Evolutionary conservation across 2,113 vertebrate genomes (phyloP).

Genomic region (Mobula hypostoma): DNA sequence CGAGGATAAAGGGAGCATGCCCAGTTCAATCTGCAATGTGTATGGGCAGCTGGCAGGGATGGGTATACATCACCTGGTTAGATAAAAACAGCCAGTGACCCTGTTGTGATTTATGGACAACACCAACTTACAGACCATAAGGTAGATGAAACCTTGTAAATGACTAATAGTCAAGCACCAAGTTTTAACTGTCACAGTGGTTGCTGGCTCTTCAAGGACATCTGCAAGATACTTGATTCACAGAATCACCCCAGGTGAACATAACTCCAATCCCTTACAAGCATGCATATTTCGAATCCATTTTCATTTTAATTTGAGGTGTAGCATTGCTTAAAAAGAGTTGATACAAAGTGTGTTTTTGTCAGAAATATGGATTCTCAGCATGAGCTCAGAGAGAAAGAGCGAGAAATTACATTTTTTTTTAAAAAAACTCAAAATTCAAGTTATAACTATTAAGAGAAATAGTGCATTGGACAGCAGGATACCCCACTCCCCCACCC

Average conservation of each 20-base stretch:
- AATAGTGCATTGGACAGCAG: constrained; percentile 30
- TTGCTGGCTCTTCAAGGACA: not conserved
- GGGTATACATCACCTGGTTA: too few relatives aligned
- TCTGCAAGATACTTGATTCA: not conserved
- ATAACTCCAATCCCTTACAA: not conserved
- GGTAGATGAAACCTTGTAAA: too few relatives aligned
- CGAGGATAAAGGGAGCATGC: too few relatives aligned
- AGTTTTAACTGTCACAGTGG: not conserved
- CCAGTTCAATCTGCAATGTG: too few relatives aligned
- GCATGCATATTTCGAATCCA: not conserved
- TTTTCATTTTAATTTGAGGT: constrained; percentile 13
- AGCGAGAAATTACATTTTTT: not conserved
- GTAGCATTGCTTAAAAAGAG: constrained; percentile 27
- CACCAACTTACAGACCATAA: too few relatives aligned
- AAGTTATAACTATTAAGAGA: constrained; percentile 30
- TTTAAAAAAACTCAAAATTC: constrained; percentile 27
- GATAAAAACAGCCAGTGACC: too few relatives aligned
- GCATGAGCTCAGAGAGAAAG: not conserved
- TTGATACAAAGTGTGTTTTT: constrained; percentile 31
- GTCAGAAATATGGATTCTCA: constrained; percentile 10
- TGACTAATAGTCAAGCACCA: too few relatives aligned
- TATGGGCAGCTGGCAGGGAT: too few relatives aligned
- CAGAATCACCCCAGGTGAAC: not conserved
- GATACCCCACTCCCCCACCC: not conserved
- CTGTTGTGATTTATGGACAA: too few relatives aligned